Conservation (phyloP, 2,797 vertebrate species). For the Ctenosaura bakeri region DNA sequence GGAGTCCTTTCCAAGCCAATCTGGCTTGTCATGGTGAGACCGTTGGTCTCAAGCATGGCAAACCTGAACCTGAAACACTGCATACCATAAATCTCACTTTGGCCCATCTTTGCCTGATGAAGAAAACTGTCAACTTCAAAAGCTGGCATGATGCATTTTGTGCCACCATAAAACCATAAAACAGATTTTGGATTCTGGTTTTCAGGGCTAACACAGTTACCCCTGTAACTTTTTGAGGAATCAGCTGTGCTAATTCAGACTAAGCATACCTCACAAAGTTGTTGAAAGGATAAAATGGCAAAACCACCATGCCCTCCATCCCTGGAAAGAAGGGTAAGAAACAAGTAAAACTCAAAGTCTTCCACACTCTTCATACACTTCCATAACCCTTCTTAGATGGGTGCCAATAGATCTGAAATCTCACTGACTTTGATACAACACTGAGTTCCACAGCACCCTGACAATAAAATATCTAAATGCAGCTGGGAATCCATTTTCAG, state of each 20-base stretch:
- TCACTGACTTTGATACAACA: constrained; percentile 12
- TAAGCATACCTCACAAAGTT: background rate
- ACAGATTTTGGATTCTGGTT: too few species aligned
- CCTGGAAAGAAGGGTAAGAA: background rate
- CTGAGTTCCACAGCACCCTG: constrained; percentile 1
- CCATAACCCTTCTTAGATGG: background rate
- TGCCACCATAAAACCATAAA: too few species aligned
- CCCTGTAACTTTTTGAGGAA: too few species aligned
- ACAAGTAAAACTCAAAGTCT: background rate
- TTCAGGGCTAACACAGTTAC: too few species aligned
- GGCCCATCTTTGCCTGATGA: background rate
- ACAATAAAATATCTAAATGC: background rate
- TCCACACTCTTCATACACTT: background rate
- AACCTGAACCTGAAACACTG: background rate
- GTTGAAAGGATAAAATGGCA: background rate
- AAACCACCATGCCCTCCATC: background rate
- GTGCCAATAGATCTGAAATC: constrained; percentile 5
- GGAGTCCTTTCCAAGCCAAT: background rate
- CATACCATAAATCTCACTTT: background rate
- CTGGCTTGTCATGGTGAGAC: background rate
- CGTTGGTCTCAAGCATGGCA: background rate
- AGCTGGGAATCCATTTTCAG: background rate
- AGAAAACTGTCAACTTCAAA: too few species aligned
- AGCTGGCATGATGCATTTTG: too few species aligned
- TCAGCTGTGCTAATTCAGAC: background rate